A percentile compares a stretch with the other conserved stretches of the same genome.
These are phyloP conservation scores for Sylvia borin DNA, from an alignment of 2,797 vertebrate genomes.

Conservation along the genomic window DNA sequence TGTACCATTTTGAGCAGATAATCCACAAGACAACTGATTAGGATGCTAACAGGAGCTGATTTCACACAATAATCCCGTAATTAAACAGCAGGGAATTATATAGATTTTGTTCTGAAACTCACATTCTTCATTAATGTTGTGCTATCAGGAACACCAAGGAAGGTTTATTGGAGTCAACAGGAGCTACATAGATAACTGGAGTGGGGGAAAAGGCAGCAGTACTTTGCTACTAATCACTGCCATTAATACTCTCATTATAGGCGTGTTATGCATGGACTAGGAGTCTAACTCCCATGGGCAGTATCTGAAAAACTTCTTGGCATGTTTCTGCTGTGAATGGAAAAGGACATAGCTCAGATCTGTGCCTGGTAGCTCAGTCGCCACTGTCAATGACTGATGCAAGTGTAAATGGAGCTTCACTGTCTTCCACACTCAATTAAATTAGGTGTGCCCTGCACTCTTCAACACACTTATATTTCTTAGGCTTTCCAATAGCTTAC, in stretches of 20 bases:
- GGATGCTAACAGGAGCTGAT: neutral
- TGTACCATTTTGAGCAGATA: neutral
- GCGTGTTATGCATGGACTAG: neutral
- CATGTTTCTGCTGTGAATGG: neutral
- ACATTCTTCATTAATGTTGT: neutral
- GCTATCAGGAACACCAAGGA: neutral
- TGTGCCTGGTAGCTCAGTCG: neutral
- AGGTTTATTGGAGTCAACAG: neutral
- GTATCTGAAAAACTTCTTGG: neutral
- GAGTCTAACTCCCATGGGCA: neutral
- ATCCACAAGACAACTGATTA: neutral
- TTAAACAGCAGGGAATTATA: neutral
- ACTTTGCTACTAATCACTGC: neutral
- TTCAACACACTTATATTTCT: neutral
- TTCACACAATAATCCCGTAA: neutral
- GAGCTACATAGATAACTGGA: neutral
- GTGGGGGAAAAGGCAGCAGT: neutral
- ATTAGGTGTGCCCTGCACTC: neutral
- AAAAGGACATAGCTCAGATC: neutral
- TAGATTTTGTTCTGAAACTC: neutral
- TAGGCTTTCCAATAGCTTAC: neutral
- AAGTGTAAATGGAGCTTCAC: neutral
- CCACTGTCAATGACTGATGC: neutral
- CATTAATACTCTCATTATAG: neutral
- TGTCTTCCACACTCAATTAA: neutral